Conservation (phyloP, 2,888 invertebrate genomes). For the Ernsta delagoae region DNA sequence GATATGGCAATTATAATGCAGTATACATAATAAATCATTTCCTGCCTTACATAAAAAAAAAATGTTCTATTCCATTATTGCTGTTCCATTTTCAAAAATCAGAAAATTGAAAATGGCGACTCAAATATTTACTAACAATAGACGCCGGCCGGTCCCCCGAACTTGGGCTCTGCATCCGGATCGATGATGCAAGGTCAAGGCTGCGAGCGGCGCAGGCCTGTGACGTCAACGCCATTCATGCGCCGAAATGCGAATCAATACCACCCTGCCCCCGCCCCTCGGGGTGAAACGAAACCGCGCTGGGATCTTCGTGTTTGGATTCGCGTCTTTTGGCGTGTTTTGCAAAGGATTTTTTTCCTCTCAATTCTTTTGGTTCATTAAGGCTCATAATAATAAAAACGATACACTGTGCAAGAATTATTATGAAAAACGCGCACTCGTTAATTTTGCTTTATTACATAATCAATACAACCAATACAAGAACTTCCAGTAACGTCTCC, state of each 20-base stretch:
- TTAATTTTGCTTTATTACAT: too few species aligned
- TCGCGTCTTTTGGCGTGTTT: not conserved
- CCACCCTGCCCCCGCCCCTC: not conserved
- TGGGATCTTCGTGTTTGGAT: not conserved
- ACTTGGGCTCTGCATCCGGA: conserved; percentile 45
- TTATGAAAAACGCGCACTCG: too few species aligned
- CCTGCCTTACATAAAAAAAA: too few species aligned
- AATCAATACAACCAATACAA: too few species aligned
- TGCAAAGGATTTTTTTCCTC: too few species aligned
- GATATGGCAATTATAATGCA: not conserved
- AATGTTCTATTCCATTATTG: too few species aligned
- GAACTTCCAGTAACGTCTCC: too few species aligned
- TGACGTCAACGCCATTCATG: conserved; percentile 52
- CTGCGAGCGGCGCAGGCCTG: conserved; percentile 45
- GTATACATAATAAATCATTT: too few species aligned
- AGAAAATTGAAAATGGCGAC: not conserved
- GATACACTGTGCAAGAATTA: too few species aligned
- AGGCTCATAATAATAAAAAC: too few species aligned
- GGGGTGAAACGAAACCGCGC: not conserved
- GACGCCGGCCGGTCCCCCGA: conserved; percentile 16
- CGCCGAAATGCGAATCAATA: conserved; percentile 40
- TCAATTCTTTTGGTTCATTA: too few species aligned
- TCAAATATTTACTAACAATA: conserved; percentile 28
- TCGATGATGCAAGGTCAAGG: conserved; percentile 58
- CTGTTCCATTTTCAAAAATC: not conserved